Evolutionary conservation across 2,888 invertebrate genomes (phyloP).

Genomic region (Hedya salicella): DNA sequence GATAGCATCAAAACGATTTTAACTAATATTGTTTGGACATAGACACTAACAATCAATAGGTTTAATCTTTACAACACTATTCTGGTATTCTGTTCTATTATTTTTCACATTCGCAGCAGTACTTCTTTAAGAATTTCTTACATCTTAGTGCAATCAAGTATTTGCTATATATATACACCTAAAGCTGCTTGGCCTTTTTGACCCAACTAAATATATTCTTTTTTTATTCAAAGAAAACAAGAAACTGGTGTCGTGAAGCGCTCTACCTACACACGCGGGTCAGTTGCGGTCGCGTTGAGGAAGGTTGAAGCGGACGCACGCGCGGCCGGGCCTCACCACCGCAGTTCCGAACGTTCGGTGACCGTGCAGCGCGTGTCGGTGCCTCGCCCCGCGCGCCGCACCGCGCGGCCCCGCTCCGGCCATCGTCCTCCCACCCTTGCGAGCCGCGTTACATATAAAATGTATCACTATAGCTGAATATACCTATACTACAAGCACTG

Average conservation of each 20-base stretch:
- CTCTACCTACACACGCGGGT: constrained; percentile 65
- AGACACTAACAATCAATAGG: too few relatives aligned
- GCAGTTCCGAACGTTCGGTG: constrained; percentile 81
- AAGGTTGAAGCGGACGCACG: constrained; percentile 85
- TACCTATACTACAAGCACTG: constrained; percentile 6
- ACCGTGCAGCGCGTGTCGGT: constrained; percentile 85
- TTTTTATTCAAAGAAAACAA: constrained; percentile 37
- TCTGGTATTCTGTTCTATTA: too few relatives aligned
- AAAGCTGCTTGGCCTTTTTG: constrained; percentile 10
- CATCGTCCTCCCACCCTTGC: constrained; percentile 57
- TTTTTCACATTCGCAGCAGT: too few relatives aligned
- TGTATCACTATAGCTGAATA: constrained; percentile 21
- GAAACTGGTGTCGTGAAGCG: constrained; percentile 36
- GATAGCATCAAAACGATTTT: too few relatives aligned
- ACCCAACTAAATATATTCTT: constrained; percentile 10
- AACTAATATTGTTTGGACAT: too few relatives aligned
- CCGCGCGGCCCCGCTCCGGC: constrained; percentile 51
- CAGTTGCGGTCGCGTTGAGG: constrained; percentile 85
- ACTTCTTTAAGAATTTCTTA: too few relatives aligned
- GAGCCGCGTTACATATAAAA: constrained; percentile 26
- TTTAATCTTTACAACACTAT: too few relatives aligned
- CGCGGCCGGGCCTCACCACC: constrained; percentile 75
- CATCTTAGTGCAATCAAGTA: too few relatives aligned
- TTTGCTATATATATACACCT: background rate
- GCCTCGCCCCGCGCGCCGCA: constrained; percentile 65